Percentiles rank a stretch among this genome's conserved stretches.
These are phyloP conservation scores for Drosophila sechellia DNA, from an alignment of 1,140 invertebrate genomes.

Conservation along the genomic window DNA sequence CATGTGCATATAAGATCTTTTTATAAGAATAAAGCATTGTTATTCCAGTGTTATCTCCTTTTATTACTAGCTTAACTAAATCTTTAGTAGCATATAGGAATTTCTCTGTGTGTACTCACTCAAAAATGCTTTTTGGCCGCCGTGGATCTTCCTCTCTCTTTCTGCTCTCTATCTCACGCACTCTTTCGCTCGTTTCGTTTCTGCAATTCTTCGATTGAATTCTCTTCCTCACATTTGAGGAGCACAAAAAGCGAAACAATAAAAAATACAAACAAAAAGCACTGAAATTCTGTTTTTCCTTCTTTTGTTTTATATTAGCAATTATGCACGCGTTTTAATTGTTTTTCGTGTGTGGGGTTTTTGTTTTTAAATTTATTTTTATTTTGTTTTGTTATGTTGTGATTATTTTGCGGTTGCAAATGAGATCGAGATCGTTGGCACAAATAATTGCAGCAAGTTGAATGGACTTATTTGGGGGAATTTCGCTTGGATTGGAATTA, in stretches of 20 bases:
- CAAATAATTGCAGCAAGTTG: slow-evolving; percentile 57
- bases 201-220: slow-evolving; percentile 22
- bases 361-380: slow-evolving; percentile 6
- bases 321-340: slow-evolving; percentile 47
- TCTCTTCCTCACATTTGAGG: slow-evolving; percentile 24
- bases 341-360: slow-evolving; percentile 20
- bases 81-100: not conserved
- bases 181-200: slow-evolving; percentile 7
- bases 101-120: slow-evolving; percentile 32
- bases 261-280: slow-evolving; percentile 48
- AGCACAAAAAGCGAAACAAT: slow-evolving; percentile 37
- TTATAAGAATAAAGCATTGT: no score
- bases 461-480: slow-evolving; percentile 48
- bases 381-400: slow-evolving; percentile 18
- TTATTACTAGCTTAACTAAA: not conserved
- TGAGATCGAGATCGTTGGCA: slow-evolving; percentile 36
- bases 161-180: slow-evolving; percentile 10
- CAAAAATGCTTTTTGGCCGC: slow-evolving; percentile 28
- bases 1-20: no score
- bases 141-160: slow-evolving; percentile 17
- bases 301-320: slow-evolving; percentile 8
- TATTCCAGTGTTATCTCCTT: not conserved
- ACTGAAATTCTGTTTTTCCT: slow-evolving; percentile 12
- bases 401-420: slow-evolving; percentile 30
- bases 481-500: slow-evolving; percentile 2